Base-by-base conservation (phyloP, 35 echinoderm and acorn worm genomes). In the Amphiura filiformis region DNA sequence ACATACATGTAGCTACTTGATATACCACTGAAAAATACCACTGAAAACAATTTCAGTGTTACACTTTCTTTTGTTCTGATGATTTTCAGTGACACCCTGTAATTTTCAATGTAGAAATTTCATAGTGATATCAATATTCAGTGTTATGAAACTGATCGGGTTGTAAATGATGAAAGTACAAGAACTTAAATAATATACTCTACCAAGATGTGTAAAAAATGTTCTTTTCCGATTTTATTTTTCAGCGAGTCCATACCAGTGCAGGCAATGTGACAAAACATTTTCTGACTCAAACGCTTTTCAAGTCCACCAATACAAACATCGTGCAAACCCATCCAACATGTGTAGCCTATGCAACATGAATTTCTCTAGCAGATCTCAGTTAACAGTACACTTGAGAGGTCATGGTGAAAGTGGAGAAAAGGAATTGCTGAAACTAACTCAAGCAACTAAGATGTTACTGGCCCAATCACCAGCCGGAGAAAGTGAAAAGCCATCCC, bases 201-300 rank as follows among this genome's bases (percentile, higher is more conserved):
- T 47, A 47, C 4, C 41, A 47, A 17, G 17, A 47, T 47, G n/a
- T n/a, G n/a, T n/a, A n/a, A n/a, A n/a, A n/a, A n/a, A n/a, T 86
- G 15, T 76, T 39, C 31, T 39, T 77, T 32, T 84, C 57, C 20
- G n/a, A n/a, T n/a, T n/a, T n/a, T n/a, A n/a, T 14, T 37, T 38
- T 39, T 13, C 56, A 93, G 91, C 42, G 36, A 88, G 86, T 41
- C 91, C 91, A 0, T 93, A 93, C 52, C 82, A 93, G 76, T 93
- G 91, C 61, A 76, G 78, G 18, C 39, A 78, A 32, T 93, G 91
- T 56, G 78, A 93, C 36, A 39, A 84, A 78, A 35, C 38, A 4
- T 84, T 93, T 34, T 39, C 78, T 80, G 87, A 83, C 7, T 18
- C 32, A 20, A 38, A 83, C 3, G 80, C 91, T 13, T 81, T 84